A percentile compares a stretch with the other conserved stretches of the same genome.
Evolutionary conservation across 1,140 invertebrate species (phyloP).

Genomic region (Brachionus manjavacas): DNA sequence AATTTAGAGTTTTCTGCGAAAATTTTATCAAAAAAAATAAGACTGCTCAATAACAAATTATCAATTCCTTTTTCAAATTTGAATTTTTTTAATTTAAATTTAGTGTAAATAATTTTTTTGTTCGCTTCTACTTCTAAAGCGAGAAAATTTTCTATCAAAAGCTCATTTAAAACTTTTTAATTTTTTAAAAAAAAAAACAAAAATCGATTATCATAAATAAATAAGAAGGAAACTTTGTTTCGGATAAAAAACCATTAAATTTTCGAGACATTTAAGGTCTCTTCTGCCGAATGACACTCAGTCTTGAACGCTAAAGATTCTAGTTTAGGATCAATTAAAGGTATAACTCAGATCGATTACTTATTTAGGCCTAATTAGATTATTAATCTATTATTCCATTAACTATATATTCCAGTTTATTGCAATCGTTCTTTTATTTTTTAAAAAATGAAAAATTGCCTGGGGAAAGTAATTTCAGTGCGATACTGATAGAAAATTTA

Average conservation of each 20-base stretch:
- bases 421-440: neutral
- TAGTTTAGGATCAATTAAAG: neutral
- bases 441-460: constrained; percentile 21
- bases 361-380: constrained; percentile 35
- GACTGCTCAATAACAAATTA: no score
- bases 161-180: neutral
- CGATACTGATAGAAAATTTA: constrained; percentile 8
- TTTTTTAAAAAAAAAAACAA: neutral
- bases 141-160: no score
- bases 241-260: neutral
- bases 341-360: neutral
- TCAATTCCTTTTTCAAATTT: no score
- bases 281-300: neutral
- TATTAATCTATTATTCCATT: constrained; percentile 31
- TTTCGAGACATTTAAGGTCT: neutral
- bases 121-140: no score
- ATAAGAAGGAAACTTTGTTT: neutral
- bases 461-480: neutral
- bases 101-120: no score
- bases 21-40: no score
- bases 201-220: neutral
- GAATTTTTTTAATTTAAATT: no score
- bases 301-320: neutral
- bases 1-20: no score
- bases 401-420: constrained; percentile 2